Evolutionary conservation across 2,888 invertebrate genomes (phyloP).

Genomic region (Caenorhabditis macrosperma): DNA sequence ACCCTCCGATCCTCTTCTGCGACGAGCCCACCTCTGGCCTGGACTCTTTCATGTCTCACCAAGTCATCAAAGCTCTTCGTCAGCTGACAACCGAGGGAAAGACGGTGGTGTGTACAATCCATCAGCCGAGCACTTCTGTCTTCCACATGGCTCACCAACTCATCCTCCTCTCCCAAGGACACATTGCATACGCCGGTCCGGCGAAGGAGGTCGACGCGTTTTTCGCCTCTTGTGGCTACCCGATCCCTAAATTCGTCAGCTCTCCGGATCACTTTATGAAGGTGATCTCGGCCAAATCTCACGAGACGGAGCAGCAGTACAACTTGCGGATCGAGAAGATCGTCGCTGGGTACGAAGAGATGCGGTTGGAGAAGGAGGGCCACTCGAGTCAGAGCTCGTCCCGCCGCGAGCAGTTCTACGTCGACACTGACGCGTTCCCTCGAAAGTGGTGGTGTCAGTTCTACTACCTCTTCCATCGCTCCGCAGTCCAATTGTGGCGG

Average conservation of each 20-base stretch:
- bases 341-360: constrained; percentile 21
- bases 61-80: constrained; percentile 55
- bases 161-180: constrained; percentile 66
- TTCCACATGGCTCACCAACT: constrained; percentile 88
- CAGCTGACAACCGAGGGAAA: constrained; percentile 84
- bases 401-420: constrained; percentile 7
- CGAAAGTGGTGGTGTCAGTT: constrained; percentile 51
- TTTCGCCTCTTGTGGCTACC: constrained; percentile 64
- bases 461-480: constrained; percentile 41
- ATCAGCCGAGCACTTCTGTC: constrained; percentile 92
- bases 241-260: constrained; percentile 71
- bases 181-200: constrained; percentile 69
- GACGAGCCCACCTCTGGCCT: constrained; percentile 72
- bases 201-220: constrained; percentile 63
- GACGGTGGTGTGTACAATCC: constrained; percentile 92
- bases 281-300: constrained; percentile 55
- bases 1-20: constrained; percentile 72
- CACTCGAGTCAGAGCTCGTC: constrained; percentile 37
- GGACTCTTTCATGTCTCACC: constrained; percentile 71
- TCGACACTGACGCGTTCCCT: background rate
- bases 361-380: constrained; percentile 8
- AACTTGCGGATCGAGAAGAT: constrained; percentile 46
- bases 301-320: constrained; percentile 59
- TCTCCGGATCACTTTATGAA: constrained; percentile 80
- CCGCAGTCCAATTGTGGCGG: constrained; percentile 35